Percentiles rank a stretch among this genome's conserved stretches.
These are phyloP conservation scores for Lophotis ruficrista DNA, from an alignment of 2,113 vertebrate genomes.

Conservation along the genomic window DNA sequence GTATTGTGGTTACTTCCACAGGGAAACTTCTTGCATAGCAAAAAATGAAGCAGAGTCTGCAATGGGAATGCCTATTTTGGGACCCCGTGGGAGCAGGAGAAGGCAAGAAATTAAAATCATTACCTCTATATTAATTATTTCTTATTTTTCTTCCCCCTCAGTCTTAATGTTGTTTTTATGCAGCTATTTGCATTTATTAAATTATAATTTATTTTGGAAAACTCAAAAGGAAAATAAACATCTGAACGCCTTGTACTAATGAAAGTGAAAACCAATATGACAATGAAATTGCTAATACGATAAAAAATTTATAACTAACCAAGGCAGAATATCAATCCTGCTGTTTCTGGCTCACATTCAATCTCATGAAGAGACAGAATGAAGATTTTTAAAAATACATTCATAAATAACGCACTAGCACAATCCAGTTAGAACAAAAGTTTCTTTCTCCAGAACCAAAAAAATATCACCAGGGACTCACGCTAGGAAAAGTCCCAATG, in stretches of 20 bases:
- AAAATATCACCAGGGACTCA: not conserved
- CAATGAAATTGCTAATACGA: constrained; percentile 39
- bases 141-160: not conserved
- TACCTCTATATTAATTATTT: not conserved
- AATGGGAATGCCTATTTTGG: not conserved
- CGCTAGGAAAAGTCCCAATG: not conserved
- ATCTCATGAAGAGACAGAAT: not conserved
- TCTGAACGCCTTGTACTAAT: not conserved
- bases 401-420: not conserved
- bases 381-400: not conserved
- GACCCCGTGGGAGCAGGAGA: not conserved
- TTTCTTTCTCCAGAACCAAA: not conserved
- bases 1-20: not conserved
- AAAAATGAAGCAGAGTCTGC: not conserved
- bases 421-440: not conserved
- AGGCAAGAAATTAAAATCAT: not conserved
- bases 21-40: not conserved
- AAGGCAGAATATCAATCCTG: constrained; percentile 40
- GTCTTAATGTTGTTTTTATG: not conserved
- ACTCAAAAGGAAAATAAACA: constrained; percentile 43
- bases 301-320: constrained; percentile 26
- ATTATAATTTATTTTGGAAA: constrained; percentile 1
- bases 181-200: constrained; percentile 21
- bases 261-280: constrained; percentile 27
- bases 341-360: constrained; percentile 21